Percentiles rank a stretch among this genome's conserved stretches.
These are phyloP conservation scores for Seriola dumerili DNA, from an alignment of 2,113 vertebrate genomes.

Conservation along the genomic window DNA sequence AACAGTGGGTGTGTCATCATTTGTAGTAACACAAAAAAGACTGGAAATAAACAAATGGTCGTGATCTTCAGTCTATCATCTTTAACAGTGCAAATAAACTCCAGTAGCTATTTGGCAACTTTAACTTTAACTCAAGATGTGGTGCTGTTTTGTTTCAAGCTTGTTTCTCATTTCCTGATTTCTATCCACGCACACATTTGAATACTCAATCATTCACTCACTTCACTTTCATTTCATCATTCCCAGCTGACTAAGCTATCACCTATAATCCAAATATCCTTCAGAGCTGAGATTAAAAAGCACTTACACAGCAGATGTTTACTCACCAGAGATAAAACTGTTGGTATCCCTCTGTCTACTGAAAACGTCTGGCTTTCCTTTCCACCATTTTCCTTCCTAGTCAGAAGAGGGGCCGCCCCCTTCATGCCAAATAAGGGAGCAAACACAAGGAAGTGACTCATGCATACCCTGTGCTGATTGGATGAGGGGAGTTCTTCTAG, in stretches of 20 bases:
- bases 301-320: conserved; percentile 20
- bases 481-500: conserved; percentile 43
- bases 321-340: conserved; percentile 72
- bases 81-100: not conserved
- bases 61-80: not conserved
- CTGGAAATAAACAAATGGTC: conserved; percentile 31
- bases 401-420: conserved; percentile 47
- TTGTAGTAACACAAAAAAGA: conserved; percentile 42
- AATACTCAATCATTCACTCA: not conserved
- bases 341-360: conserved; percentile 46
- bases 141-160: conserved; percentile 27
- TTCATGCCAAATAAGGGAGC: conserved; percentile 63
- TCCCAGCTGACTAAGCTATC: conserved; percentile 7
- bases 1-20: conserved; percentile 73
- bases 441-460: conserved; percentile 65
- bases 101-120: not conserved
- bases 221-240: not conserved
- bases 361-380: conserved; percentile 40
- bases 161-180: conserved; percentile 70
- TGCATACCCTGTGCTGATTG: conserved; percentile 63
- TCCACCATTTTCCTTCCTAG: conserved; percentile 72
- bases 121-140: not conserved
- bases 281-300: conserved; percentile 14
- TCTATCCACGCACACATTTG: not conserved
- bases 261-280: conserved; percentile 31